Evolutionary conservation across 1,140 invertebrate genomes (phyloP).

Genomic region (Leptopilina clavipes): DNA sequence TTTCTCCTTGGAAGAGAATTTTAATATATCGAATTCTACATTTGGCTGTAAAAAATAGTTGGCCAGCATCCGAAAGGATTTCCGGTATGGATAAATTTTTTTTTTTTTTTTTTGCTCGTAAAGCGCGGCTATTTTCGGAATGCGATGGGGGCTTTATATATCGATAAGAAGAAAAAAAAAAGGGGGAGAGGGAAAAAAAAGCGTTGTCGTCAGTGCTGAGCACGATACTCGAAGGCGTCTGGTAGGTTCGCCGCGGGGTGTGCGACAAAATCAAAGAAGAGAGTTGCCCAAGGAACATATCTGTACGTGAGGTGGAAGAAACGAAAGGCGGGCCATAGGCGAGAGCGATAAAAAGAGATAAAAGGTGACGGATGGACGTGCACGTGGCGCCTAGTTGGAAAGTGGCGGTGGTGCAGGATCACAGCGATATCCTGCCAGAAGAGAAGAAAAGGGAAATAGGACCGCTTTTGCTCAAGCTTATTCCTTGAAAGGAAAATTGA

Average conservation of each 20-base stretch:
- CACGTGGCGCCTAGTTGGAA: constrained; percentile 40
- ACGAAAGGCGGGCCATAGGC: not conserved
- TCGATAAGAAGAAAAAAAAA: constrained; percentile 10
- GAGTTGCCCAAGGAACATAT: not conserved
- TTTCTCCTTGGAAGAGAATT: too few species aligned
- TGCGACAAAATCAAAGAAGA: constrained; percentile 41
- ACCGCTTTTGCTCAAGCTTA: constrained; percentile 47
- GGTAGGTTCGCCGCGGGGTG: constrained; percentile 36
- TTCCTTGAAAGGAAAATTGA: constrained; percentile 34
- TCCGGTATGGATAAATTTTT: constrained; percentile 6
- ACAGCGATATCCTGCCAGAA: constrained; percentile 39
- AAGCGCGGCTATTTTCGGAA: constrained; percentile 15
- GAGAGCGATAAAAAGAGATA: constrained; percentile 33
- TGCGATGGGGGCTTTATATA: constrained; percentile 16
- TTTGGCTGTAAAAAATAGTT: not conserved
- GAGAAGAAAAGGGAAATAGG: constrained; percentile 48
- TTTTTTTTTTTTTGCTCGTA: not conserved
- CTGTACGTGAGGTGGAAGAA: constrained; percentile 31
- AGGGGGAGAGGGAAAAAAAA: not conserved
- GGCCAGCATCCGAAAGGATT: constrained; percentile 19
- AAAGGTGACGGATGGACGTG: constrained; percentile 38
- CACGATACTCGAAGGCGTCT: constrained; percentile 32
- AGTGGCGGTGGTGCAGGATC: constrained; percentile 43
- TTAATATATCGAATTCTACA: not conserved
- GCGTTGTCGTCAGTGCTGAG: constrained; percentile 33